phyloP scores from a whole-genome alignment of 1,140 invertebrate species.

The Polypedilum pembai region DNA sequence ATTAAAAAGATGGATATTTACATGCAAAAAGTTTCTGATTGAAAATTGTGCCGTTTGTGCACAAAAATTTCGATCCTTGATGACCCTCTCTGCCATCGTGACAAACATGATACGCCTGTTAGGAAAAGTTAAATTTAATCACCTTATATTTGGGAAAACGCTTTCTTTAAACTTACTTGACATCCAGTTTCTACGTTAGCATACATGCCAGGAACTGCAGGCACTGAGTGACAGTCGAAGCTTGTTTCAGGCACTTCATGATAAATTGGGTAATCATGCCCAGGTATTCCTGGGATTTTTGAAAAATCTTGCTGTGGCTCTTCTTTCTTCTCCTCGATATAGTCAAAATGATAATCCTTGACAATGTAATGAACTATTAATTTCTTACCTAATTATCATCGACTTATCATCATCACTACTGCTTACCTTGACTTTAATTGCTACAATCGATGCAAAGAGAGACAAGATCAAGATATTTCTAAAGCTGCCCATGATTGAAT shows the following conservation, averaged over 20 bases:
- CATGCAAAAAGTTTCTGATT: slow-evolving; percentile 81
- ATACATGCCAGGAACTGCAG: slow-evolving; percentile 73
- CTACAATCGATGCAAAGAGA: neutral
- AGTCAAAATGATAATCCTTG: too few species aligned
- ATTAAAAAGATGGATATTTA: too few species aligned
- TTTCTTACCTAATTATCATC: too few species aligned
- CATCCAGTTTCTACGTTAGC: slow-evolving; percentile 79
- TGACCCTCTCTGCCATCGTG: slow-evolving; percentile 73
- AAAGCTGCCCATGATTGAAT: neutral
- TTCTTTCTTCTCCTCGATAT: slow-evolving; percentile 41
- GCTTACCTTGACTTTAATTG: neutral
- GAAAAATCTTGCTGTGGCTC: slow-evolving; percentile 60
- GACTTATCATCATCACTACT: too few species aligned
- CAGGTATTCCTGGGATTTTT: slow-evolving; percentile 62
- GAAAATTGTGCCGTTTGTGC: slow-evolving; percentile 82
- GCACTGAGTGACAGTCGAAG: slow-evolving; percentile 68
- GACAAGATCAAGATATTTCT: neutral
- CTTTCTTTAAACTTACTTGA: slow-evolving; percentile 52
- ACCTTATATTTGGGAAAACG: neutral
- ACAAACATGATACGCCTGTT: slow-evolving; percentile 72
- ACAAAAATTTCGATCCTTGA: slow-evolving; percentile 73
- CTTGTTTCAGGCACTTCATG: slow-evolving; percentile 66
- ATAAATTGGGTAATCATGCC: slow-evolving; percentile 70
- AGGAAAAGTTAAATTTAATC: neutral
- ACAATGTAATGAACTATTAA: too few species aligned